Evolutionary conservation across 2,113 vertebrate genomes (phyloP).

Genomic region (Dicerorhinus sumatrensis): DNA sequence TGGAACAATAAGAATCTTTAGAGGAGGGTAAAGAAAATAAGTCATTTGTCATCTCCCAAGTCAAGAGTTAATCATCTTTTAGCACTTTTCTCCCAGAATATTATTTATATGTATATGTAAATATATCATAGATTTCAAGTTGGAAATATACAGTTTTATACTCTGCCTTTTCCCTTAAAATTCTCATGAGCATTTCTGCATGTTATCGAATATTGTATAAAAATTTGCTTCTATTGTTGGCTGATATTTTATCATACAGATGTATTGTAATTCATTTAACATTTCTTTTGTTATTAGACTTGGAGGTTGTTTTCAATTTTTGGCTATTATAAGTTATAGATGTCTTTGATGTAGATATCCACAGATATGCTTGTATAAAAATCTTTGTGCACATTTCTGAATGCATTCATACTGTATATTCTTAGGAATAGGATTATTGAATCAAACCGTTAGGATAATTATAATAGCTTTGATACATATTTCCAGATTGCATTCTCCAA

Average conservation of each 20-base stretch:
- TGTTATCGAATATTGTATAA: neutral
- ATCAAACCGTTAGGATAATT: neutral
- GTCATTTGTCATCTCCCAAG: neutral
- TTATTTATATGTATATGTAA: neutral
- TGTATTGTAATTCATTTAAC: neutral
- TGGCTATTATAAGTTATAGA: neutral
- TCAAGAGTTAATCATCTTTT: neutral
- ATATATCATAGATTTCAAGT: neutral
- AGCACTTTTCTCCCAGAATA: neutral
- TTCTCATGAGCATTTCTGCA: neutral
- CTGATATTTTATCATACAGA: neutral
- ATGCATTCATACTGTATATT: neutral
- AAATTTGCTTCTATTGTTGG: neutral
- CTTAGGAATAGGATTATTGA: neutral
- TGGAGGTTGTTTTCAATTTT: neutral
- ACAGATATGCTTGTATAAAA: neutral
- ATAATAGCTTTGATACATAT: neutral
- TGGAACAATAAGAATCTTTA: neutral
- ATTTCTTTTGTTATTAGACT: neutral
- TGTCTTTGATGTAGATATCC: neutral
- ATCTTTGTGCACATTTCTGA: neutral
- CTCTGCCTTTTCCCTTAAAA: neutral
- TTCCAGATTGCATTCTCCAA: neutral
- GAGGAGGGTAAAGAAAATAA: neutral
- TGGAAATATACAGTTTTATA: neutral